Conservation (phyloP, 2,888 invertebrate species). For the Trichogramma dendrolimi region DNA sequence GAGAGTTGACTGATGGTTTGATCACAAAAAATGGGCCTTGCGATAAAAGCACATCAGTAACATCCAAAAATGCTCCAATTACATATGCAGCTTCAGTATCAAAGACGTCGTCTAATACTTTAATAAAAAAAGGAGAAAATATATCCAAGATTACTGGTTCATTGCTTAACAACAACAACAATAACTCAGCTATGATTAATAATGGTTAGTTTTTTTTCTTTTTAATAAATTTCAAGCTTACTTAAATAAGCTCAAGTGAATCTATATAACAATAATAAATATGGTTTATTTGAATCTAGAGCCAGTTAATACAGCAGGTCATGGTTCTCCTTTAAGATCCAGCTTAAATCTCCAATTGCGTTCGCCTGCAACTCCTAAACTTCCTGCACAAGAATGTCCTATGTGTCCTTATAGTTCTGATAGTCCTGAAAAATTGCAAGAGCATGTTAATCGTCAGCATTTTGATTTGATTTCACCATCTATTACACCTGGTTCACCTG, state of each 20-base stretch:
- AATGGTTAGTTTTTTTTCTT: slow-evolving; percentile 13
- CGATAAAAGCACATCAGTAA: no score
- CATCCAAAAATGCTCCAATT: no score
- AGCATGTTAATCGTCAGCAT: slow-evolving; percentile 79
- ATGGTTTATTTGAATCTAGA: slow-evolving; percentile 28
- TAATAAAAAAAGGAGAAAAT: no score
- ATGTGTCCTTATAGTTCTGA: slow-evolving; percentile 73
- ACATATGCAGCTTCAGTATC: no score
- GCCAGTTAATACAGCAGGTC: slow-evolving; percentile 55
- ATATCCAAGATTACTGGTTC: slow-evolving; percentile 40
- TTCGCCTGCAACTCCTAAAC: slow-evolving; percentile 48
- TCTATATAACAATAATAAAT: background rate
- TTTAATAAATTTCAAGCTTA: slow-evolving; percentile 8
- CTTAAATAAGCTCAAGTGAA: slow-evolving; percentile 10
- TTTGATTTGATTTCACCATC: slow-evolving; percentile 78
- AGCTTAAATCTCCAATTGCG: slow-evolving; percentile 49
- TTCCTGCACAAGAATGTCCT: slow-evolving; percentile 61
- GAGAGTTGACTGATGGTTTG: no score
- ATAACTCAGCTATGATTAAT: slow-evolving; percentile 36
- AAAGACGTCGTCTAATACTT: no score
- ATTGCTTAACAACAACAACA: slow-evolving; percentile 47
- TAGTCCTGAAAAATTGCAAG: slow-evolving; percentile 70
- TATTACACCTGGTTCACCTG: slow-evolving; percentile 51
- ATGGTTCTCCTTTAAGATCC: slow-evolving; percentile 69
- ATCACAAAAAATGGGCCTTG: no score